Base-by-base conservation (phyloP, 2,113 vertebrate species). In the Antigone vipio region DNA sequence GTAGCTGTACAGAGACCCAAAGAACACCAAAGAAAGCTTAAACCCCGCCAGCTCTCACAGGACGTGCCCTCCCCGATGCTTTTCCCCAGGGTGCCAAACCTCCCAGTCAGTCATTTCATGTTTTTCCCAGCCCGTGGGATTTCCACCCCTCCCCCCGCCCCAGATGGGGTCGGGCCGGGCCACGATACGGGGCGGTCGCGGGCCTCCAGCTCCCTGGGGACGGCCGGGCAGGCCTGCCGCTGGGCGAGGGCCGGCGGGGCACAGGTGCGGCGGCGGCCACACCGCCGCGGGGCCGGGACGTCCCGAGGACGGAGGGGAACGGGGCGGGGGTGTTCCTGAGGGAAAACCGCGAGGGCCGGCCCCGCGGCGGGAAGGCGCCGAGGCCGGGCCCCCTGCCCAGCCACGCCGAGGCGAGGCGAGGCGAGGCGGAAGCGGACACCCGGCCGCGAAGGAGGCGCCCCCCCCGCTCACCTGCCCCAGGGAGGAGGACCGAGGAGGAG, bases 91-190 rank as follows among this genome's bases (percentile, higher is more conserved):
- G 5, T 9, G 58, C 30, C 72, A 45, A 32, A 6, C 9, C 18
- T 9, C 32, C 12, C 47, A 1, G 18, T 0, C 21, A 29, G 8
- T 4, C 50, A 17, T 40, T 21, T 2, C 12, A 4, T 0, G 9
- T 1, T 19, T 4, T 6, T 5, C 30, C 52, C 42, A 30, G 30
- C 27, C 52, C 23, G 1, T 0, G 9, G 72, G 15, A 23, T 6
- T 1, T 12, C 34, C 12, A 12, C 23, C 4, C 15, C 8, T 3
- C 5, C 2, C 9, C 2, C 62, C 9, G 4, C 47, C 30, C 15
- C 38, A 15, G 23, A 27, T 16, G 2, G 24, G 27, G 20, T 58
- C 38, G 15, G 45, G 45, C 45, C 50, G 15, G 16, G 3, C 5
- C 34, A 21, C 12, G 17, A 19, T 38, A 11, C 8, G 11, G 11